phyloP scores from a whole-genome alignment of 2,113 vertebrate genomes.

The Lutjanus erythropterus region DNA sequence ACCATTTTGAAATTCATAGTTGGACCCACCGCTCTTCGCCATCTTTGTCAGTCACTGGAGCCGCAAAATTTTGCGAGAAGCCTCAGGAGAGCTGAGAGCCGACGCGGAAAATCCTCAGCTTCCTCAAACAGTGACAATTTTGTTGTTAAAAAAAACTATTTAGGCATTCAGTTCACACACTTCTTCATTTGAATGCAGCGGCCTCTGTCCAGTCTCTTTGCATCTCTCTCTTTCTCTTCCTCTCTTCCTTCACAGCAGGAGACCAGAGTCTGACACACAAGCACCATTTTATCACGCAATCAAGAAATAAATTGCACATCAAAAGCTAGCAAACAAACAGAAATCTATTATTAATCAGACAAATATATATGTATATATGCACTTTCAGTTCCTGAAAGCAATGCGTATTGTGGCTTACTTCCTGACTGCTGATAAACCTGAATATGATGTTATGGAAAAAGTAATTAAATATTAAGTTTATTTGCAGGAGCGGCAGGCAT shows the following conservation, averaged over 20 bases:
- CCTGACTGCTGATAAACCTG: conserved; percentile 29
- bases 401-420: not conserved
- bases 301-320: conserved; percentile 57
- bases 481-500: conserved; percentile 8
- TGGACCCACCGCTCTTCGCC: not conserved
- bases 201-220: conserved; percentile 7
- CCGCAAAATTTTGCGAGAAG: conserved; percentile 16
- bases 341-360: conserved; percentile 66
- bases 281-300: conserved; percentile 39
- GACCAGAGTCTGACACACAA: conserved; percentile 6
- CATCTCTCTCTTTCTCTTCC: not conserved
- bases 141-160: conserved; percentile 64
- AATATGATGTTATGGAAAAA: conserved; percentile 17
- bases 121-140: conserved; percentile 33
- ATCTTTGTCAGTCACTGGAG: conserved; percentile 9
- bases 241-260: conserved; percentile 23
- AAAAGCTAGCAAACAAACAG: conserved; percentile 53
- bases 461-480: conserved; percentile 20
- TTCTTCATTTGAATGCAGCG: conserved; percentile 38
- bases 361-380: conserved; percentile 52
- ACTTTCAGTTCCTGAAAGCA: conserved; percentile 4
- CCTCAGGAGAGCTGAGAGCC: conserved; percentile 35
- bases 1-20: conserved; percentile 17
- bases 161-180: conserved; percentile 34
- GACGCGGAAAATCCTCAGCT: conserved; percentile 38